Conservation (phyloP, 2,797 vertebrate genomes). For the Sebastes variabilis region DNA sequence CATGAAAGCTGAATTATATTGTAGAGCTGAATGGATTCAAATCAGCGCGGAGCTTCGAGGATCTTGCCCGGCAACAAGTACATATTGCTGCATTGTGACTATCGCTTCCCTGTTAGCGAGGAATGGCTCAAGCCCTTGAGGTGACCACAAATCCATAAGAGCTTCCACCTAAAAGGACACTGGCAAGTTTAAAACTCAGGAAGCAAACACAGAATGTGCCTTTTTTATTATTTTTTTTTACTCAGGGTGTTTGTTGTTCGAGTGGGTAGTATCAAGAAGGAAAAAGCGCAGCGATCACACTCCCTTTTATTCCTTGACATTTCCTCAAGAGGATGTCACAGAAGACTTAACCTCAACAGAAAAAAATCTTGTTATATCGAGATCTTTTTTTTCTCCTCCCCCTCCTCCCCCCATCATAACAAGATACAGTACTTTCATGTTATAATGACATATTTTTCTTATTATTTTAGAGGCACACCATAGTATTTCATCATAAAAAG, state of each 20-base stretch:
- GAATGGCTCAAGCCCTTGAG: not conserved
- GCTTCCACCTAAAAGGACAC: not conserved
- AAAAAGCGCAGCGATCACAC: not conserved
- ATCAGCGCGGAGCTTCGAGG: not conserved
- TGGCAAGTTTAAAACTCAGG: not conserved
- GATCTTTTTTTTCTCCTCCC: not conserved
- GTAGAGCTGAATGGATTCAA: conserved; percentile 4
- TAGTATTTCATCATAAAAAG: conserved; percentile 30
- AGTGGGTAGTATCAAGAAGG: not conserved
- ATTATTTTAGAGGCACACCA: conserved; percentile 8
- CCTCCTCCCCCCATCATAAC: not conserved
- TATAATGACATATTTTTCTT: conserved; percentile 34
- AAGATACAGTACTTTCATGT: conserved; percentile 24
- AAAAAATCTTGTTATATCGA: not conserved
- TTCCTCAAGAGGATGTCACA: conserved; percentile 12
- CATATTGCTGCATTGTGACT: not conserved
- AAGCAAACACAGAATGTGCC: not conserved
- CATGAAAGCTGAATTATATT: conserved; percentile 18
- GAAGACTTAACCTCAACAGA: not conserved
- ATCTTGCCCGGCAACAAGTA: not conserved
- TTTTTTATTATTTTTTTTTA: not conserved
- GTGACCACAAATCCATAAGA: not conserved
- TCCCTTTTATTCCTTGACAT: conserved; percentile 36
- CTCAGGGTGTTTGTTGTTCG: not conserved
- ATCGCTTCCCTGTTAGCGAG: conserved; percentile 5